These are phyloP conservation scores for Corapipo altera DNA, from an alignment of 2,113 vertebrate species.

Conservation along the genomic window DNA sequence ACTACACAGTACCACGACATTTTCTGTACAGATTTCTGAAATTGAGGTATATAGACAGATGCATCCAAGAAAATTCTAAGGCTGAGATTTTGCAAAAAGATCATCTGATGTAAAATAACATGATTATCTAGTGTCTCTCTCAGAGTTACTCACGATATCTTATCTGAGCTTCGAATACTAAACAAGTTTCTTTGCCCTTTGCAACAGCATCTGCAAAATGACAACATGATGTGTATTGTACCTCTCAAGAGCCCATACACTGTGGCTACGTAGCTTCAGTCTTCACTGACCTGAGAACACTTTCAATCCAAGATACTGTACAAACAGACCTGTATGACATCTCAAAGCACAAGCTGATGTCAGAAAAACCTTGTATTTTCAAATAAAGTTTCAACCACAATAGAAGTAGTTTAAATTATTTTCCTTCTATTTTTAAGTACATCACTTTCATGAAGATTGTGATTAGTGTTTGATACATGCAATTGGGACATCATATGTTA, in stretches of 20 bases:
- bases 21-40: background rate
- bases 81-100: background rate
- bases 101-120: background rate
- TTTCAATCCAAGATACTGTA: background rate
- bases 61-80: slow-evolving; percentile 16
- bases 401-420: background rate
- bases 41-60: background rate
- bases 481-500: background rate
- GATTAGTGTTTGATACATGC: background rate
- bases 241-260: background rate
- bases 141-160: background rate
- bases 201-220: background rate
- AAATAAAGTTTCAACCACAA: background rate
- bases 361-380: background rate
- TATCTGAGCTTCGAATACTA: background rate
- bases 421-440: background rate
- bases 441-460: background rate
- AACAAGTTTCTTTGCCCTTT: background rate
- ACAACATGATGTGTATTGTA: background rate
- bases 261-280: background rate
- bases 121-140: background rate
- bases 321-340: background rate
- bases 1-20: background rate
- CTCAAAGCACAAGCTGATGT: background rate
- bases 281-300: background rate